Conservation (phyloP, 2,797 vertebrate species). For the Megaceryle alcyon region DNA sequence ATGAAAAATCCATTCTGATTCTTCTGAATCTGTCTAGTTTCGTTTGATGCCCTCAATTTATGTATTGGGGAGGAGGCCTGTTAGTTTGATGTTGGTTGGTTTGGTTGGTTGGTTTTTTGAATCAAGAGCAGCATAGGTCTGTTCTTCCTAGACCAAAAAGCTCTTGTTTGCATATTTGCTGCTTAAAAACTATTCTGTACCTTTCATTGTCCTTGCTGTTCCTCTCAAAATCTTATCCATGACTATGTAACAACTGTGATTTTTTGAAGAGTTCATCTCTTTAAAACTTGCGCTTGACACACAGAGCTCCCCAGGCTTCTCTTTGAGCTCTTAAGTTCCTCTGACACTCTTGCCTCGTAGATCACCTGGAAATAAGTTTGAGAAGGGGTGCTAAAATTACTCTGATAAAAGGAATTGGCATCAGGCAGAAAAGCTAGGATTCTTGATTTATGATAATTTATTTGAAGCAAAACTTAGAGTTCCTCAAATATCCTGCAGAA, state of each 20-base stretch:
- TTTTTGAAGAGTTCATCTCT: background rate
- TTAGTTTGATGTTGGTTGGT: no score
- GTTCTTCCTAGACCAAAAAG: background rate
- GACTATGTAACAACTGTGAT: background rate
- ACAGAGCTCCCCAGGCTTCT: background rate
- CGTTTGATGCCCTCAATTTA: background rate
- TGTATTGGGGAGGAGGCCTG: fast-evolving
- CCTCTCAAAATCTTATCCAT: background rate
- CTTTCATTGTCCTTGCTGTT: background rate
- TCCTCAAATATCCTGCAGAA: background rate
- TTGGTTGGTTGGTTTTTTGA: background rate
- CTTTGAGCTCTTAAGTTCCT: background rate
- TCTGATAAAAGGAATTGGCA: background rate
- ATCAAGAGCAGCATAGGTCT: background rate
- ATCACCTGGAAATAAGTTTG: background rate
- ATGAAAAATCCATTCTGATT: background rate
- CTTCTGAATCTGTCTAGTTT: background rate
- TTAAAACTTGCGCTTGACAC: background rate
- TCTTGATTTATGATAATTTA: background rate
- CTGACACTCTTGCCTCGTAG: background rate
- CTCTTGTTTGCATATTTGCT: background rate
- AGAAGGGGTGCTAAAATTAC: background rate
- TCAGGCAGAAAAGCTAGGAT: background rate
- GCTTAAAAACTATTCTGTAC: background rate
- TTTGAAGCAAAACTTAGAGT: background rate